A percentile compares a stretch with the other conserved stretches of the same genome.
Evolutionary conservation across 1,140 invertebrate species (phyloP).

Genomic region (Cepaea nemoralis): DNA sequence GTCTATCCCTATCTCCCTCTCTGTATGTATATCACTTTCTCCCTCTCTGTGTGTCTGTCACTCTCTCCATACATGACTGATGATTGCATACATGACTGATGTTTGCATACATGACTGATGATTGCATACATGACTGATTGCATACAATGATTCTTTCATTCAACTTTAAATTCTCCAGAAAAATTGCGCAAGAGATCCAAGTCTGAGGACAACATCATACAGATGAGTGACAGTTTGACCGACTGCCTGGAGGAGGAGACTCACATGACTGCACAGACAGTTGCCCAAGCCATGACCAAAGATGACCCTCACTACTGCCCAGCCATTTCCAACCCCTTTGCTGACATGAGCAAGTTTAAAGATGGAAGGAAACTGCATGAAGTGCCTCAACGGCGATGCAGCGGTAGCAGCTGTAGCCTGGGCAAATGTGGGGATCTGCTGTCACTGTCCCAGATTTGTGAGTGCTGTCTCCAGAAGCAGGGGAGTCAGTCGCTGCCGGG

Average conservation of each 20-base stretch:
- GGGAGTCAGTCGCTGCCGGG: constrained; percentile 62
- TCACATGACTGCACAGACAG: constrained; percentile 52
- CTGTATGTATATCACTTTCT: too few species aligned
- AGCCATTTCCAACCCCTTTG: constrained; percentile 65
- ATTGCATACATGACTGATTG: too few species aligned
- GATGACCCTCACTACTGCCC: constrained; percentile 69
- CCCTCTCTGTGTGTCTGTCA: too few species aligned
- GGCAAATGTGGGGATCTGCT: constrained; percentile 27
- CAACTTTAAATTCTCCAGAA: background rate
- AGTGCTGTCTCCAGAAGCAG: constrained; percentile 23
- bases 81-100: too few species aligned
- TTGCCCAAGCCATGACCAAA: constrained; percentile 69
- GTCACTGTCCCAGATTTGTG: constrained; percentile 59
- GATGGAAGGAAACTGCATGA: constrained; percentile 64
- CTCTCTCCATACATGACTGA: too few species aligned
- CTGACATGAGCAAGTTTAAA: constrained; percentile 55
- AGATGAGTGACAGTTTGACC: constrained; percentile 49
- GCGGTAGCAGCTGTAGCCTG: background rate
- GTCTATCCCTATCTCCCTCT: too few species aligned
- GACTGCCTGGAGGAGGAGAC: constrained; percentile 37
- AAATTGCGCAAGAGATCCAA: constrained; percentile 58
- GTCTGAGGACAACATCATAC: constrained; percentile 66
- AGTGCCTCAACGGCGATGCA: constrained; percentile 42
- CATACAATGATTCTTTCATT: too few species aligned
- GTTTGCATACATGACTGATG: too few species aligned